Conservation (phyloP, 2,113 vertebrate genomes). For the Xiphorhynchus elegans region DNA sequence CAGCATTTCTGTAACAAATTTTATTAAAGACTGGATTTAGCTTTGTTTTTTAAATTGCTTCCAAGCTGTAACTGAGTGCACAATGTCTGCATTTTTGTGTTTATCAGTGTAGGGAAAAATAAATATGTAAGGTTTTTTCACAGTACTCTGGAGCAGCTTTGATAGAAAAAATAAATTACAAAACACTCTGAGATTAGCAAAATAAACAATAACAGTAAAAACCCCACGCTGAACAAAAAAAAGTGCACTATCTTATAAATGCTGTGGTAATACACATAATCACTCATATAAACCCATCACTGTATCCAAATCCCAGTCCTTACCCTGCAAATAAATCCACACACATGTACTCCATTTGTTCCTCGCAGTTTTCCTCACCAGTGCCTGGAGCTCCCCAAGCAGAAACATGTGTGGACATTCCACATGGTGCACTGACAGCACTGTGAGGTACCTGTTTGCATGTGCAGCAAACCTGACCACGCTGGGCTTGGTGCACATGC, state of each 20-base stretch:
- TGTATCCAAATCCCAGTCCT: not conserved
- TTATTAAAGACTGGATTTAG: not conserved
- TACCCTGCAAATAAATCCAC: not conserved
- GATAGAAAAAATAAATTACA: constrained; percentile 63
- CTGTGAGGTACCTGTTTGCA: not conserved
- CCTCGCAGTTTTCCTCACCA: not conserved
- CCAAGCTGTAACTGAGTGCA: constrained; percentile 70
- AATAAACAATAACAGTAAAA: constrained; percentile 52
- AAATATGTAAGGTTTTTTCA: constrained; percentile 65
- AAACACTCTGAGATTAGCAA: constrained; percentile 66
- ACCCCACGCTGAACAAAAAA: not conserved
- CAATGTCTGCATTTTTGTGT: constrained; percentile 69
- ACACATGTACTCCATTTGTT: not conserved
- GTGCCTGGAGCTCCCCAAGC: not conserved
- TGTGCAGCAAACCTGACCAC: not conserved
- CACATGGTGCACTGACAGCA: not conserved
- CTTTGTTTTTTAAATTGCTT: constrained; percentile 62
- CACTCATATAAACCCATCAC: not conserved
- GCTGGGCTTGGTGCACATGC: not conserved
- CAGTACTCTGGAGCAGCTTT: constrained; percentile 56
- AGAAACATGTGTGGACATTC: not conserved
- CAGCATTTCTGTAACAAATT: constrained; percentile 33
- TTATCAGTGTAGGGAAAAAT: constrained; percentile 64
- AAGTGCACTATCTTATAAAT: not conserved
- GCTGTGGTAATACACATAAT: not conserved